Evolutionary conservation across 2,113 vertebrate genomes (phyloP).

Genomic region (Poeciliopsis turrubarensis): DNA sequence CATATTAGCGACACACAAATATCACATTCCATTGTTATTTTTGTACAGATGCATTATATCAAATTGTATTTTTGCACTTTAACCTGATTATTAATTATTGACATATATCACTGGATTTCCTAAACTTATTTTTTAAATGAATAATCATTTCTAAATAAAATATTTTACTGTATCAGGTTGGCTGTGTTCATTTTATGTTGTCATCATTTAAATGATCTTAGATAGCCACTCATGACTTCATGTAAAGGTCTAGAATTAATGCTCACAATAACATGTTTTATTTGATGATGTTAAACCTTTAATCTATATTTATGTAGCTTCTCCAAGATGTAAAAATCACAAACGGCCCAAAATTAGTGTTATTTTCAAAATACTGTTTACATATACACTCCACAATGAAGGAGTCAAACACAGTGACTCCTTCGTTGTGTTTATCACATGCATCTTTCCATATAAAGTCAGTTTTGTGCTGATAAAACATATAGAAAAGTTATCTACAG

Average conservation of each 20-base stretch:
- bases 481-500: no score
- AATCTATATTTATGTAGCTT: not conserved
- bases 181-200: not conserved
- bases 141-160: slow-evolving; percentile 93
- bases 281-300: not conserved
- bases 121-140: slow-evolving; percentile 92
- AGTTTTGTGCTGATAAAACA: no score
- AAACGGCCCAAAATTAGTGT: not conserved
- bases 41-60: slow-evolving; percentile 83
- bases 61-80: slow-evolving; percentile 98
- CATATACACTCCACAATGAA: no score
- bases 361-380: not conserved
- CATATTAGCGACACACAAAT: slow-evolving; percentile 55
- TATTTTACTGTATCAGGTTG: slow-evolving; percentile 55
- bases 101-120: slow-evolving; percentile 98
- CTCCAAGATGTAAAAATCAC: not conserved
- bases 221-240: no score
- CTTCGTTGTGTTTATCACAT: no score
- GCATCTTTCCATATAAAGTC: no score
- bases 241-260: no score
- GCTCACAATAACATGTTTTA: no score
- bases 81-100: slow-evolving; percentile 95
- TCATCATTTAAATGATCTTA: not conserved
- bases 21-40: slow-evolving; percentile 85
- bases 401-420: no score